A percentile compares a stretch with the other conserved stretches of the same genome.
Evolutionary conservation across 2,888 invertebrate species (phyloP).

Genomic region (Idaea dimidiata): DNA sequence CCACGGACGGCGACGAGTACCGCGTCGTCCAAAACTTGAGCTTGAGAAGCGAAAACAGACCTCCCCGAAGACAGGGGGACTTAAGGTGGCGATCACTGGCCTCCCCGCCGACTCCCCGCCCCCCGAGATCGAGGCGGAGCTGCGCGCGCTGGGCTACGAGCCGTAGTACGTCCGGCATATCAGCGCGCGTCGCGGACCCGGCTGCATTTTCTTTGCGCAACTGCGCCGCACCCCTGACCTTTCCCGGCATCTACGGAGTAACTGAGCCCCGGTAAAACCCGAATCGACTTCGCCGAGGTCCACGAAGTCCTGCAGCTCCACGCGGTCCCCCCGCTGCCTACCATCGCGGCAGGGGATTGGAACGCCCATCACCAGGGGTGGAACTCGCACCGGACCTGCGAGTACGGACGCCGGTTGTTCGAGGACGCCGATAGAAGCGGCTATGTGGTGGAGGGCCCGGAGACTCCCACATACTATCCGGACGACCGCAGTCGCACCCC

Average conservation of each 20-base stretch:
- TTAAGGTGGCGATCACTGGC: conserved; percentile 4
- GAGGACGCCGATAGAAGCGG: not conserved
- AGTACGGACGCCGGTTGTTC: not conserved
- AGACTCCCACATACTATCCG: no score
- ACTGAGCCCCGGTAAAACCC: conserved; percentile 26
- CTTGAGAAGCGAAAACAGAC: no score
- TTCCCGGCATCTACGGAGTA: conserved; percentile 20
- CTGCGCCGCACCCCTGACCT: conserved; percentile 13
- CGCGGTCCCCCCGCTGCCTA: not conserved
- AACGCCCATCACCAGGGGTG: not conserved
- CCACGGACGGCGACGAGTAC: not conserved
- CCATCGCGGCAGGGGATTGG: not conserved
- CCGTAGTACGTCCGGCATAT: conserved; percentile 6
- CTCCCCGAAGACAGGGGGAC: not conserved
- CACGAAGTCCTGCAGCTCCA: no score
- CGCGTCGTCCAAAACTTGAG: conserved; percentile 6
- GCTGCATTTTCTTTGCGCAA: conserved; percentile 21
- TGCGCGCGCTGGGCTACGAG: not conserved
- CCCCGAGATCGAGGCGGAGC: not conserved
- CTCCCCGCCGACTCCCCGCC: not conserved
- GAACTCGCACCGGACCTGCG: no score
- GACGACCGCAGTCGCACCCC: no score
- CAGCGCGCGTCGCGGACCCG: conserved; percentile 9
- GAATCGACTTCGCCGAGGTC: conserved; percentile 9
- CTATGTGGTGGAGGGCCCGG: no score